Evolutionary conservation across 2,113 vertebrate species (phyloP).

Genomic region (Pelobates fuscus): DNA sequence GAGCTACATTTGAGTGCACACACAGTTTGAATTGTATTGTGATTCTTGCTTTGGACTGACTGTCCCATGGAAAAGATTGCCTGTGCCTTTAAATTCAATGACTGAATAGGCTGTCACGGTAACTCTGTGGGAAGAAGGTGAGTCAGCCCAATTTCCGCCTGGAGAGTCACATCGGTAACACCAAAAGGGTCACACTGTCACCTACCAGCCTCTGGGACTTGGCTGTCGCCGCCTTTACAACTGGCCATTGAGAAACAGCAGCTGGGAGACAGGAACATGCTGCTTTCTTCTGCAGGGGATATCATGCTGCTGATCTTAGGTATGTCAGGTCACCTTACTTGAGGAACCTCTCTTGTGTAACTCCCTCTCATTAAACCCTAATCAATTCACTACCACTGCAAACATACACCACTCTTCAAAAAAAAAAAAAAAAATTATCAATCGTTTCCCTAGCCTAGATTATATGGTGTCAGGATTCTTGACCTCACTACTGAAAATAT

Average conservation of each 20-base stretch:
- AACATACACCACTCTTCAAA: too few relatives aligned
- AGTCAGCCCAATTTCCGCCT: conserved; percentile 6
- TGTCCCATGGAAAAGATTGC: conserved; percentile 5
- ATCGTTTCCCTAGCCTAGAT: too few relatives aligned
- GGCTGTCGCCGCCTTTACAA: neutral
- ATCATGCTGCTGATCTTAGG: conserved; percentile 38
- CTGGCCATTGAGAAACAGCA: neutral
- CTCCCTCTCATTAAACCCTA: too few relatives aligned
- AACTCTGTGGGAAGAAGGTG: conserved; percentile 19
- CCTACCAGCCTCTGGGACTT: neutral
- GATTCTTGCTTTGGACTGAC: conserved; percentile 2
- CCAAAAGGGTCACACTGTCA: neutral
- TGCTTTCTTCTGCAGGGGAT: conserved; percentile 24
- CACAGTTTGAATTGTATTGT: too few relatives aligned
- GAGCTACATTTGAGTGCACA: too few relatives aligned
- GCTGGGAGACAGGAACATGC: conserved; percentile 15
- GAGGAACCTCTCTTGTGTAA: neutral
- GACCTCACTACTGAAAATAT: too few relatives aligned
- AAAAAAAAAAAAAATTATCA: too few relatives aligned
- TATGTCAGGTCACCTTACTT: conserved; percentile 12
- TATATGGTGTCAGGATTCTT: too few relatives aligned
- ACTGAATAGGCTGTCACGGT: conserved; percentile 31
- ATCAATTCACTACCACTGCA: neutral
- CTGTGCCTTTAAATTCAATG: neutral
- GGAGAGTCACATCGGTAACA: conserved; percentile 11